phyloP scores from a whole-genome alignment of 2,797 vertebrate genomes.

The Eutrigla gurnardus region DNA sequence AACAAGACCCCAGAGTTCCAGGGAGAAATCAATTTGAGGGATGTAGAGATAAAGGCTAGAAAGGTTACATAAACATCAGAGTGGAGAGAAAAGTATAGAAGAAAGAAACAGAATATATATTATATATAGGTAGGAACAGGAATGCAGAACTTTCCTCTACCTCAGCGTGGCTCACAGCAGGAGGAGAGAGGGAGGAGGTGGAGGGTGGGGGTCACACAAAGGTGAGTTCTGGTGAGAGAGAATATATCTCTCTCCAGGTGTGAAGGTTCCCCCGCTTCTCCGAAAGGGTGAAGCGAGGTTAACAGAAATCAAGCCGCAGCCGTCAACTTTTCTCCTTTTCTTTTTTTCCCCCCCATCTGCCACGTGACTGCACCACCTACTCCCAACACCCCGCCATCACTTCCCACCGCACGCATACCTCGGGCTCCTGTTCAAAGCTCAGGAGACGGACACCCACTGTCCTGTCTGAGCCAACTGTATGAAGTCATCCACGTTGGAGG shows the following conservation, averaged over 20 bases:
- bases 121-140: neutral
- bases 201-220: constrained; percentile 39
- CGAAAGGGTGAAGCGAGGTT: constrained; percentile 37
- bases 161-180: constrained; percentile 18
- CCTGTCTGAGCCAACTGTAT: constrained; percentile 51
- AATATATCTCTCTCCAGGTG: neutral
- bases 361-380: constrained; percentile 3
- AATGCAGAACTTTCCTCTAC: constrained; percentile 15
- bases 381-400: constrained; percentile 45
- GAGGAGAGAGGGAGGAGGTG: constrained; percentile 3
- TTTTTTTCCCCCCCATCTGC: neutral
- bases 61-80: neutral
- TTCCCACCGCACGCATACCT: constrained; percentile 53
- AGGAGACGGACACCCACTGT: constrained; percentile 58
- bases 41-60: constrained; percentile 2
- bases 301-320: constrained; percentile 14
- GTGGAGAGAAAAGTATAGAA: neutral
- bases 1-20: constrained; percentile 62
- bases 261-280: neutral
- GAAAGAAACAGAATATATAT: neutral
- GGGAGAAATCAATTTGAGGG: constrained; percentile 20
- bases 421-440: constrained; percentile 50
- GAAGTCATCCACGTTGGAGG: constrained; percentile 56
- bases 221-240: neutral
- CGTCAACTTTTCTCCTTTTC: neutral